Percentiles rank a stretch among this genome's conserved stretches.
Conservation (phyloP, 2,888 invertebrate species). For the Parochlus steinenii region DNA sequence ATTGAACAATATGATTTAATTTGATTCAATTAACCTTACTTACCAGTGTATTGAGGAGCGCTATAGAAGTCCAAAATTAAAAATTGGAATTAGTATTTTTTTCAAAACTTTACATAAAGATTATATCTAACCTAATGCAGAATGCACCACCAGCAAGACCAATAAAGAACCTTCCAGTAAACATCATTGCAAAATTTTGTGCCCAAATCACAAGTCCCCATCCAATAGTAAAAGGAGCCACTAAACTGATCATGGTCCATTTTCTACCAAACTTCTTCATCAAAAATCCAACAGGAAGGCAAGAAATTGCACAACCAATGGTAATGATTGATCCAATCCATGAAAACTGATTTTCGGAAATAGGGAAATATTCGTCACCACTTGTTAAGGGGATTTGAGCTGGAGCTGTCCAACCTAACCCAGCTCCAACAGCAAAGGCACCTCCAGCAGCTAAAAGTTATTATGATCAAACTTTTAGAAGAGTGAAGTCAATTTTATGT, state of each 20-base stretch:
- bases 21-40: too few species aligned
- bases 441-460: constrained; percentile 49
- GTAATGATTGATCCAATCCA: constrained; percentile 57
- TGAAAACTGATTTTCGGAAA: constrained; percentile 22
- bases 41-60: constrained; percentile 69
- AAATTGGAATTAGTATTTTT: too few species aligned
- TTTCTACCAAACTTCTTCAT: constrained; percentile 58
- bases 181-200: constrained; percentile 35
- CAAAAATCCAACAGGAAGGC: constrained; percentile 52
- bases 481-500: too few species aligned
- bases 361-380: constrained; percentile 25
- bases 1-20: too few species aligned
- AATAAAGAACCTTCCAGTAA: constrained; percentile 24
- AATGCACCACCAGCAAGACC: constrained; percentile 46
- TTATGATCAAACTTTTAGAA: not conserved
- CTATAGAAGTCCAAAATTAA: too few species aligned
- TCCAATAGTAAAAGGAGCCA: constrained; percentile 50
- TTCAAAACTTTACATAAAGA: not conserved
- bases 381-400: constrained; percentile 32
- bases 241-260: constrained; percentile 33
- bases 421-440: constrained; percentile 57
- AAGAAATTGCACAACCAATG: constrained; percentile 53
- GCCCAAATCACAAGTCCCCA: constrained; percentile 61
- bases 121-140: constrained; percentile 37
- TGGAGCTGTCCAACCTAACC: constrained; percentile 64